Conservation (phyloP, 2,888 invertebrate genomes). For the Sclerodermus sp. region DNA sequence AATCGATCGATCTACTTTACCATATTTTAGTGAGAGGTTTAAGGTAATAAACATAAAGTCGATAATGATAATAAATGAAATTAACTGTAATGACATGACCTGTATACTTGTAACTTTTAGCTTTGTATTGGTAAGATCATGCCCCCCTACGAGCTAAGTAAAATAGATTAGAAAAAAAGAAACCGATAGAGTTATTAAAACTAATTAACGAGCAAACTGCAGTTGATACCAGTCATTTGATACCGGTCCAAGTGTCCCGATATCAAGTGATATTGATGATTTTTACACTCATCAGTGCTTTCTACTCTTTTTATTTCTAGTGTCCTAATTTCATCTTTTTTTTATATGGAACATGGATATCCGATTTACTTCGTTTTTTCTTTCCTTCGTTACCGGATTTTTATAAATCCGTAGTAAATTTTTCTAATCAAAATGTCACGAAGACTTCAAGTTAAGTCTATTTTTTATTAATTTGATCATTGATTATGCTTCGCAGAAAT, state of each 20-base stretch:
- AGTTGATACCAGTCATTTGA: no score
- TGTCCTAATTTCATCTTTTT: slow-evolving; percentile 24
- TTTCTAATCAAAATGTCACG: no score
- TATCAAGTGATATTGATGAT: slow-evolving; percentile 18
- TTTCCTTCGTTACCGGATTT: no score
- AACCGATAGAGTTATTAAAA: no score
- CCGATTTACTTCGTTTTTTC: slow-evolving; percentile 29
- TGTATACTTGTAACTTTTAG: slow-evolving; percentile 57
- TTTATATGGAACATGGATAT: slow-evolving; percentile 30
- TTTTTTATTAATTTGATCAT: background rate
- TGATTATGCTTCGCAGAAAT: background rate
- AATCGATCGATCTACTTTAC: slow-evolving; percentile 44
- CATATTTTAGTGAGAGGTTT: slow-evolving; percentile 49
- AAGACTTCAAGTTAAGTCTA: no score
- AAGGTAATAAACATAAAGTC: slow-evolving; percentile 47
- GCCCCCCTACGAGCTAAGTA: slow-evolving; percentile 41
- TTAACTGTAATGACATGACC: slow-evolving; percentile 53
- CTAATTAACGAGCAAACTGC: no score
- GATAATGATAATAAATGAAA: slow-evolving; percentile 46
- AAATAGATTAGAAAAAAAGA: slow-evolving; percentile 28
- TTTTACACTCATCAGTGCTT: slow-evolving; percentile 51
- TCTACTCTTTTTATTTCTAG: slow-evolving; percentile 34
- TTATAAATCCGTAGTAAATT: no score
- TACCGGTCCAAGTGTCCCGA: no score
- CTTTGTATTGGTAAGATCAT: slow-evolving; percentile 56